A percentile compares a stretch with the other conserved stretches of the same genome.
These are phyloP conservation scores for Lasius platythorax DNA, from an alignment of 2,888 invertebrate genomes.

Conservation along the genomic window DNA sequence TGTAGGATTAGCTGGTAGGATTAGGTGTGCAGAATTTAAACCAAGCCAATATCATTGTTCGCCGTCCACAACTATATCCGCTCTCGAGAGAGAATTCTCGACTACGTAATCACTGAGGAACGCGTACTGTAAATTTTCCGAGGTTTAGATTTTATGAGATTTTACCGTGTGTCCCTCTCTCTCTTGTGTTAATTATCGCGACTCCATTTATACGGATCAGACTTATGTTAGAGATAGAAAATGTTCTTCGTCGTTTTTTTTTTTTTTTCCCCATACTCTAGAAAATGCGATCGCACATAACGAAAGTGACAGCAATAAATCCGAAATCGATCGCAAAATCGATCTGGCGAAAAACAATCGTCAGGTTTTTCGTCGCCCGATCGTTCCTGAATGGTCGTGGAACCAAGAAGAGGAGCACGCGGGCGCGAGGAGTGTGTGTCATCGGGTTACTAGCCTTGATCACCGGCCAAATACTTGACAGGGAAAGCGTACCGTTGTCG, in stretches of 20 bases:
- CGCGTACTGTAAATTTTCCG: background rate
- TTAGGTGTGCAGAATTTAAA: background rate
- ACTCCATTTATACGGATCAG: background rate
- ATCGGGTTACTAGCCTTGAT: slow-evolving; percentile 84
- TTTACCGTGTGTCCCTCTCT: background rate
- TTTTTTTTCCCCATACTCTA: background rate
- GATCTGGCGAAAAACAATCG: background rate
- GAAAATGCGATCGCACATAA: background rate
- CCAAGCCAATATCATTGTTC: background rate
- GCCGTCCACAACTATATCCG: background rate
- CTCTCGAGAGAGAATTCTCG: background rate
- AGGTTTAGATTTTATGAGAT: background rate
- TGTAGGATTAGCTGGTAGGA: background rate
- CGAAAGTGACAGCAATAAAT: background rate
- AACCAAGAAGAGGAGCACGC: slow-evolving; percentile 44
- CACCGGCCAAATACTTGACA: slow-evolving; percentile 82
- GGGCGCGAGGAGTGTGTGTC: slow-evolving; percentile 70
- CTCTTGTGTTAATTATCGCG: background rate
- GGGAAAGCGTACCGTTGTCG: slow-evolving; percentile 82
- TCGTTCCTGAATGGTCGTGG: slow-evolving; percentile 66
- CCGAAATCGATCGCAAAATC: background rate
- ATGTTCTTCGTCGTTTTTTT: background rate
- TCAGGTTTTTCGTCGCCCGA: background rate
- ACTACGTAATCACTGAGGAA: background rate
- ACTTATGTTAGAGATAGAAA: background rate